Percentiles rank a stretch among this genome's conserved stretches.
These are phyloP conservation scores for Palaemon carinicauda DNA, from an alignment of 1,140 invertebrate species.

Conservation along the genomic window DNA sequence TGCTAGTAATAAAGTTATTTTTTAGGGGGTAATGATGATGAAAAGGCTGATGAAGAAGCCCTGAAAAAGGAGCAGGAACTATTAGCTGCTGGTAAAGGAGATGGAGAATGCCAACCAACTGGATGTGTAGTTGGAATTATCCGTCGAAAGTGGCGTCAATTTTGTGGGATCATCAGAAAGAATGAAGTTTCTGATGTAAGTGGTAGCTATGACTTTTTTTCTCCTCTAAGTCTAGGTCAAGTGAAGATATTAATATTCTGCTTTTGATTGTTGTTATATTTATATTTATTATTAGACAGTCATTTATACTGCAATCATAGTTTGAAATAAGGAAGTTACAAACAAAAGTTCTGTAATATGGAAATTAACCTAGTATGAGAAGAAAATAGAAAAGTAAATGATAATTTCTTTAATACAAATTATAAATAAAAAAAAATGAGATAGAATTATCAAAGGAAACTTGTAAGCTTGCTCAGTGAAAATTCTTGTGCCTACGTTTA, in stretches of 20 bases:
- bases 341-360: too few relatives aligned
- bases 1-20: neutral
- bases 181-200: slow-evolving; percentile 78
- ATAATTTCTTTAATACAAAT: too few relatives aligned
- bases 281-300: too few relatives aligned
- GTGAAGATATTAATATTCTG: too few relatives aligned
- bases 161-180: slow-evolving; percentile 92
- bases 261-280: slow-evolving; percentile 9
- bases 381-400: too few relatives aligned
- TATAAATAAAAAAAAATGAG: too few relatives aligned
- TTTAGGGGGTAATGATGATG: slow-evolving; percentile 57
- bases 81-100: slow-evolving; percentile 32
- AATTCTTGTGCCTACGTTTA: too few relatives aligned
- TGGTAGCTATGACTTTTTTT: slow-evolving; percentile 5
- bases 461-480: too few relatives aligned
- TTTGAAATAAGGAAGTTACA: too few relatives aligned
- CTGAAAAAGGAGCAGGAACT: slow-evolving; percentile 46
- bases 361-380: too few relatives aligned
- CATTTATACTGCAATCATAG: too few relatives aligned
- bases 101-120: slow-evolving; percentile 74
- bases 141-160: slow-evolving; percentile 93
- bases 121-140: slow-evolving; percentile 95
- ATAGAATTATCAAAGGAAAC: too few relatives aligned
- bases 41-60: slow-evolving; percentile 61
- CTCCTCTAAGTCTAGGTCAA: neutral